Conservation (phyloP, 2,113 vertebrate species). For the Taxidea taxus region DNA sequence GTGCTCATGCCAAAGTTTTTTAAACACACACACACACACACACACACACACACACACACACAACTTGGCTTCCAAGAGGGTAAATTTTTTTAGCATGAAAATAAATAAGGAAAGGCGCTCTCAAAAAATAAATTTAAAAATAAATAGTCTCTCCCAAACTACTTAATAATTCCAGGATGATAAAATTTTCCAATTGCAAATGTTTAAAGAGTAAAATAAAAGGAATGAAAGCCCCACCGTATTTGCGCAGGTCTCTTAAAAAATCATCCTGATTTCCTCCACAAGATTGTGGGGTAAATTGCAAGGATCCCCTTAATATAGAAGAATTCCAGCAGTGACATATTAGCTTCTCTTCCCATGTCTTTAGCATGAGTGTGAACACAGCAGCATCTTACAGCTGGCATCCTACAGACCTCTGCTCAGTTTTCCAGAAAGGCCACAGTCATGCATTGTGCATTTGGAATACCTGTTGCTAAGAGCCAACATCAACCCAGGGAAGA, state of each 20-base stretch:
- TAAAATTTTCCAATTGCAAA: conserved; percentile 28
- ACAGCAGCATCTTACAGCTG: not conserved
- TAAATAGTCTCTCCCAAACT: not conserved
- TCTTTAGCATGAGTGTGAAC: not conserved
- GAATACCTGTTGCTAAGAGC: not conserved
- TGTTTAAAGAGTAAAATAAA: conserved; percentile 34
- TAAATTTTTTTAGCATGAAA: conserved; percentile 30
- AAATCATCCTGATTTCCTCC: conserved; percentile 42
- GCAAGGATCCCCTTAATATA: not conserved
- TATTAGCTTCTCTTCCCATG: not conserved
- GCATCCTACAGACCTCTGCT: not conserved
- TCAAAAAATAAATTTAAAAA: conserved; percentile 36
- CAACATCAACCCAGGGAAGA: not conserved
- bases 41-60: not conserved
- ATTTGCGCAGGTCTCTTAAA: not conserved
- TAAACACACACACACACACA: not conserved
- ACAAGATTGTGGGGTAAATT: not conserved
- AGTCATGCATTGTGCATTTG: not conserved
- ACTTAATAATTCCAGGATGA: conserved; percentile 22
- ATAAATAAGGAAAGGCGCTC: conserved; percentile 6
- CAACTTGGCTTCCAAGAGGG: not conserved
- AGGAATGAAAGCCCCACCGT: not conserved
- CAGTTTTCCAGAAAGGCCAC: not conserved
- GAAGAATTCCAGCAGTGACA: not conserved
- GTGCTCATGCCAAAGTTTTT: not conserved